Conservation (phyloP, 1,140 invertebrate genomes). For the Zaprionus taronus region DNA sequence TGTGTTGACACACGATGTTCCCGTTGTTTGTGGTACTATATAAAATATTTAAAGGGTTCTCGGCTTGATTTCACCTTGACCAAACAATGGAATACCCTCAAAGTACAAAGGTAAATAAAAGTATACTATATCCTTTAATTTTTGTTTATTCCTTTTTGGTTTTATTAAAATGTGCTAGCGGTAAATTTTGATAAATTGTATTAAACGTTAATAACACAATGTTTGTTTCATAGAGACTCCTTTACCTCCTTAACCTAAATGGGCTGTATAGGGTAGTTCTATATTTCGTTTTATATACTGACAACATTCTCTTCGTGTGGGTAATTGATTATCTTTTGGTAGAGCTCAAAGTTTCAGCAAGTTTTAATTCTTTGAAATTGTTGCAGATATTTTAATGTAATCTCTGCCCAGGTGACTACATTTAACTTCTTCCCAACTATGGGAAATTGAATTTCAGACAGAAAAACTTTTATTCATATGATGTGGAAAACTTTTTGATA, state of each 20-base stretch:
- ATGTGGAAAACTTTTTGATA: background rate
- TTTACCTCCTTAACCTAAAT: no score
- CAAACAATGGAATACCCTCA: conserved; percentile 7
- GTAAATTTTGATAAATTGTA: background rate
- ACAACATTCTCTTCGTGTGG: no score
- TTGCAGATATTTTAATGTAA: background rate
- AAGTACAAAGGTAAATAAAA: background rate
- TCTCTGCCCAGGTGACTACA: background rate
- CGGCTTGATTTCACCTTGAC: conserved; percentile 49
- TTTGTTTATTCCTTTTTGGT: background rate
- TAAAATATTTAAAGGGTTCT: conserved; percentile 73
- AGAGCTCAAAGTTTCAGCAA: background rate
- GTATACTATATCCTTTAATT: background rate
- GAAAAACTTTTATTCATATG: background rate
- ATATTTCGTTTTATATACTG: no score
- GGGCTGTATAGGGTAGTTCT: no score
- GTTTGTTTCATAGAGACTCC: no score
- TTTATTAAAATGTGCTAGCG: background rate
- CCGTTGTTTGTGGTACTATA: conserved; percentile 52
- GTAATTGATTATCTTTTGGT: background rate
- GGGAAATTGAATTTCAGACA: background rate
- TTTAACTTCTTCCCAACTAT: background rate
- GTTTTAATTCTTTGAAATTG: background rate
- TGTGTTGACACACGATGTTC: conserved; percentile 68
- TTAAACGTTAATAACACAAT: background rate